Percentiles rank a stretch among this genome's conserved stretches.
phyloP scores from a whole-genome alignment of 2,113 vertebrate genomes.

The Formicarius rufipectus region DNA sequence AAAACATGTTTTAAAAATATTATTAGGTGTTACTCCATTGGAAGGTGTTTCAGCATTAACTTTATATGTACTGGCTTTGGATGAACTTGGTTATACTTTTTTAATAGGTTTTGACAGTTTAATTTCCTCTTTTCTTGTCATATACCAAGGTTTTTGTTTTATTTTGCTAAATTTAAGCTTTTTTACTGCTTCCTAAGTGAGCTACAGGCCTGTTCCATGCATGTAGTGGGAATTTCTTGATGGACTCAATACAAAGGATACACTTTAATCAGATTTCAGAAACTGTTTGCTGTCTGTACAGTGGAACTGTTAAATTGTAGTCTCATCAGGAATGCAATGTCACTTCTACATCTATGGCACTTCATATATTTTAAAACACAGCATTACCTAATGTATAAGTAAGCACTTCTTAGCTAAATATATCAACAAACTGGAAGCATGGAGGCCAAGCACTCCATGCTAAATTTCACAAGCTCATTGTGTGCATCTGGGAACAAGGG shows the following conservation, averaged over 20 bases:
- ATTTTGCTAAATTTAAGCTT: neutral
- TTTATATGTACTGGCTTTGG: neutral
- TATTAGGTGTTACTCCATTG: neutral
- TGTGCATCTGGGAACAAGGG: too few species aligned
- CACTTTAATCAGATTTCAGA: neutral
- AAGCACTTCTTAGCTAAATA: neutral
- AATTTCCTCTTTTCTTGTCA: slow-evolving; percentile 1
- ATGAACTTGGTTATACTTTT: neutral
- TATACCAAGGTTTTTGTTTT: neutral
- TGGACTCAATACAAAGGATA: neutral
- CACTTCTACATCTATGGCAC: neutral
- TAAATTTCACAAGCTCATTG: too few species aligned
- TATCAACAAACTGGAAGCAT: neutral
- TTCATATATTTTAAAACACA: neutral
- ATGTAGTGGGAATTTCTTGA: neutral
- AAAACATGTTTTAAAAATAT: neutral
- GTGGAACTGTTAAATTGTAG: neutral
- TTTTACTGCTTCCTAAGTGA: neutral
- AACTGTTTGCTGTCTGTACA: neutral
- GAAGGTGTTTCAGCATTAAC: neutral
- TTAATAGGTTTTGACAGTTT: neutral
- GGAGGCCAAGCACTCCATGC: too few species aligned
- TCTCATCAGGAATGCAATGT: neutral
- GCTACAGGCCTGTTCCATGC: neutral
- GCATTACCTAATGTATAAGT: neutral